phyloP scores from a whole-genome alignment of 2,113 vertebrate species.

The Aptenodytes forsteri region DNA sequence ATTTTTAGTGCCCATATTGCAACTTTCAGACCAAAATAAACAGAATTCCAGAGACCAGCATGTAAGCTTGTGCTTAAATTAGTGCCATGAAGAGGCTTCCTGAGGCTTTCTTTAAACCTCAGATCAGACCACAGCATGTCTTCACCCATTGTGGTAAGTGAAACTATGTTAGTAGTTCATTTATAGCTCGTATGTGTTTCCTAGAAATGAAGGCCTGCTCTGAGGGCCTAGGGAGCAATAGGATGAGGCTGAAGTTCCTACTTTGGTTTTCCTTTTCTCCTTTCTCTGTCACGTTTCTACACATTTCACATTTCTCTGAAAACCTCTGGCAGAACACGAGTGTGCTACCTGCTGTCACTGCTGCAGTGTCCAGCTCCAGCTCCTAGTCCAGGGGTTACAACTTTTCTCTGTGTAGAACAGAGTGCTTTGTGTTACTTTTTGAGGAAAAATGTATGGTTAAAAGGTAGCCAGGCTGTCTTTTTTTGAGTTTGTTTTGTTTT shows the following conservation, averaged over 20 bases:
- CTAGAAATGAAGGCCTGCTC: slow-evolving; percentile 12
- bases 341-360: not conserved
- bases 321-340: not conserved
- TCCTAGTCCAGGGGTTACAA: not conserved
- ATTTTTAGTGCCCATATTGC: slow-evolving; percentile 20
- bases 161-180: slow-evolving; percentile 22
- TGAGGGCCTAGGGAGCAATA: not conserved
- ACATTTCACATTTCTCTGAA: not conserved
- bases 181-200: slow-evolving; percentile 30
- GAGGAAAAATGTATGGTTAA: not conserved
- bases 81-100: slow-evolving; percentile 12
- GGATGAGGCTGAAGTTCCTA: not conserved
- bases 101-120: slow-evolving; percentile 58
- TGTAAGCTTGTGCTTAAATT: slow-evolving; percentile 39
- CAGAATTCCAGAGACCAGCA: slow-evolving; percentile 20
- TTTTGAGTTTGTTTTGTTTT: not conserved
- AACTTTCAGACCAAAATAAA: slow-evolving; percentile 50
- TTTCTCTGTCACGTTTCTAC: not conserved
- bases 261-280: not conserved
- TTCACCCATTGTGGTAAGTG: slow-evolving; percentile 43
- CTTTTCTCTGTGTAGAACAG: not conserved
- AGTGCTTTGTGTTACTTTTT: not conserved
- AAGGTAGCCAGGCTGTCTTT: not conserved
- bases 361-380: fast-evolving
- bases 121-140: slow-evolving; percentile 53